Conservation (phyloP, 2,888 invertebrate genomes). For the Agrotis ipsilon region DNA sequence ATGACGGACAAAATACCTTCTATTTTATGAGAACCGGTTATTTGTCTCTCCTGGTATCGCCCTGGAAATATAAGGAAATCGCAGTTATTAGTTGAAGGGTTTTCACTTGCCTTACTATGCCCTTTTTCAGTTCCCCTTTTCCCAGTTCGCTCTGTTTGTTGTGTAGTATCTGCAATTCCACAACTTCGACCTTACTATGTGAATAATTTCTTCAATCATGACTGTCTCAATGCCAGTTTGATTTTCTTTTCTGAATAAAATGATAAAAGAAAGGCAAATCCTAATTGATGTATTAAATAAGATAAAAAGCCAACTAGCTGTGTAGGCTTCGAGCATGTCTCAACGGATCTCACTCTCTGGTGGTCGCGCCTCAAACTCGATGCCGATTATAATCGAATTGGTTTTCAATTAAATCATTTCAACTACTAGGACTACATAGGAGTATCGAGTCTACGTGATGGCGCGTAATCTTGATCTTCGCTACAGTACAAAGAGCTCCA, state of each 20-base stretch:
- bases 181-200: not conserved
- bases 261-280: not conserved
- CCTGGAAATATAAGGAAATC: constrained; percentile 28
- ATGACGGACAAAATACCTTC: constrained; percentile 53
- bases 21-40: constrained; percentile 46
- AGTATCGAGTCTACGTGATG: constrained; percentile 28
- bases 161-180: not conserved
- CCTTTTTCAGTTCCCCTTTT: no score
- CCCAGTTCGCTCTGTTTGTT: not conserved
- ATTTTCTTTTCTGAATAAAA: not conserved
- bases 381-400: constrained; percentile 18
- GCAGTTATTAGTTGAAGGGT: constrained; percentile 11
- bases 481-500: constrained; percentile 35
- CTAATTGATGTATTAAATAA: constrained; percentile 1
- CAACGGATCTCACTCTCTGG: not conserved
- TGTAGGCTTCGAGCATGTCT: not conserved
- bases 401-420: constrained; percentile 49
- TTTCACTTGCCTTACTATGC: not conserved
- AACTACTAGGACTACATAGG: constrained; percentile 12
- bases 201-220: not conserved
- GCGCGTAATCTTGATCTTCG: constrained; percentile 39
- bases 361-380: not conserved
- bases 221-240: not conserved
- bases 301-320: not conserved
- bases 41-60: constrained; percentile 16